Evolutionary conservation across 2,888 invertebrate genomes (phyloP), one percentile per base, ranked within the genome.

Genomic region (Pyralis farinalis): DNA sequence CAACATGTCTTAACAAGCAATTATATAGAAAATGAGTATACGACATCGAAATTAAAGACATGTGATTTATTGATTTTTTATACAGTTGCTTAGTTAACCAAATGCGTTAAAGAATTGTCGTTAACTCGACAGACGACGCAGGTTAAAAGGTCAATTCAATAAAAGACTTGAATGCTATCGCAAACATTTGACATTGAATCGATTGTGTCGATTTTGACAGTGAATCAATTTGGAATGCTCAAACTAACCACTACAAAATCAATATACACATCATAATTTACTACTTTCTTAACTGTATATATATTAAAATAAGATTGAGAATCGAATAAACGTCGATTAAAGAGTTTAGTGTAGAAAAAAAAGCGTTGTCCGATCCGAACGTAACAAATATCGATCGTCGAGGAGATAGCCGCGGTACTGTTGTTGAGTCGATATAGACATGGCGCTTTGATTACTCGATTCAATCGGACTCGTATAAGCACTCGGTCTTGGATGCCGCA

Each of bases 391-490:
- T 81, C 76, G 85, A 87, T 86, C 77, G 79, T 76, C 62, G 55
- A 57, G 52, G 46, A 78, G 87, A 87, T 86, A 84, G 82, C 77
- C 69, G 43, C 70, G 68, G 73, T 69, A 57, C 73, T 63, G 69
- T 84, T 80, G 83, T 83, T 77, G 80, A 73, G 81, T 82, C 77
- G 81, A 83, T 83, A 79, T 71, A 75, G 82, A 86, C 86, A 82
- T 76, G 84, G 79, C 66, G 78, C 76, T 83, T 83, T 86, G 87
- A 86, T 87, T 86, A 77, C 74, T 77, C 73, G 85, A 81, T 85
- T 84, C 76, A 80, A 76, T 81, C 76, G 73, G 66, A 74, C 71
- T 76, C 66, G 74, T 74, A 73, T 72, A 68, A 62, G 71, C 68
- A 54, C 71, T 64, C 52, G 61, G 55, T 61, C 62, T 63, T 51